phyloP scores from a whole-genome alignment of 2,113 vertebrate genomes.

The Pomatorhinus ruficollis region DNA sequence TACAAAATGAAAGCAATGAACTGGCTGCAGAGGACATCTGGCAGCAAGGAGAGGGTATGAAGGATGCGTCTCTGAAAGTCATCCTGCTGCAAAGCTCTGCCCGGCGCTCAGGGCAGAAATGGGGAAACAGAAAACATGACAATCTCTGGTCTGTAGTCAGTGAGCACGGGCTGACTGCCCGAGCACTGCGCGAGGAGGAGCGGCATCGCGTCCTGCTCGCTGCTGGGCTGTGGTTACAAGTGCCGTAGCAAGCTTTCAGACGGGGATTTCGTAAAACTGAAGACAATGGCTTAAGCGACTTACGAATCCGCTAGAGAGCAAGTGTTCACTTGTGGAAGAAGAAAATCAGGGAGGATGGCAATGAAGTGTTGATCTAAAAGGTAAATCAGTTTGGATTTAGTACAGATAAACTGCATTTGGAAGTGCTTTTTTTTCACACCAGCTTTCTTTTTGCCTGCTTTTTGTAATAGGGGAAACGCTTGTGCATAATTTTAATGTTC shows the following conservation, averaged over 20 bases:
- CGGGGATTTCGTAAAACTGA: neutral
- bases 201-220: neutral
- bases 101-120: neutral
- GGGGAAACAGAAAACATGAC: neutral
- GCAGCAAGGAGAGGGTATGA: slow-evolving; percentile 17
- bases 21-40: slow-evolving; percentile 30
- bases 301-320: neutral
- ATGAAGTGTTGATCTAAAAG: neutral
- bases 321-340: neutral
- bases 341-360: neutral
- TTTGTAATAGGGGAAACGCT: neutral
- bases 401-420: neutral
- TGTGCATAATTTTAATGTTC: neutral
- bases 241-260: neutral
- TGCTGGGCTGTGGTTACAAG: slow-evolving; percentile 18
- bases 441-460: neutral
- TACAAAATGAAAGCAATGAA: neutral
- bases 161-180: neutral
- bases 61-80: neutral
- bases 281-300: neutral
- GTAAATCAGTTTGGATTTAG: neutral
- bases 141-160: neutral
- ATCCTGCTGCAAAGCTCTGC: neutral
- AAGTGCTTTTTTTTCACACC: neutral
- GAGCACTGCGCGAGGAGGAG: neutral